These are phyloP conservation scores for Amblyopsis hoosieri DNA, from an alignment of 2,797 vertebrate species.

Conservation along the genomic window DNA sequence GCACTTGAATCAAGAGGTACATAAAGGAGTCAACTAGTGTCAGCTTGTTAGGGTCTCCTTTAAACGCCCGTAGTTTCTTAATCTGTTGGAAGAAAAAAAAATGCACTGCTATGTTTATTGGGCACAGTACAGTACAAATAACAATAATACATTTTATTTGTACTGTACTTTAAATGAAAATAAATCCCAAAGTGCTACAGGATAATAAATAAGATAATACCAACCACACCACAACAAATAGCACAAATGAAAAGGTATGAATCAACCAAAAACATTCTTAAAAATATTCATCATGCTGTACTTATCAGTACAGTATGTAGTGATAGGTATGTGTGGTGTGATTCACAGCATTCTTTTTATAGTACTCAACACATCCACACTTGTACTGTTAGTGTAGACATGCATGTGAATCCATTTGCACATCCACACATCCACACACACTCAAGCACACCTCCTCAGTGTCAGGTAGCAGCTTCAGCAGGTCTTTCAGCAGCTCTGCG, in stretches of 20 bases:
- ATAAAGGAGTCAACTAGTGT: conserved; percentile 96
- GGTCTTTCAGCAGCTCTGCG: conserved; percentile 89
- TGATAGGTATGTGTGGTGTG: neutral
- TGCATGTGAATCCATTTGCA: conserved; percentile 1
- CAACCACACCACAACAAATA: too few relatives aligned
- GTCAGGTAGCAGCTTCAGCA: conserved; percentile 93
- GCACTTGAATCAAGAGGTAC: conserved; percentile 91
- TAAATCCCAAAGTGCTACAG: too few relatives aligned
- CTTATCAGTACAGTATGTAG: too few relatives aligned
- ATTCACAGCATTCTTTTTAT: conserved; percentile 13
- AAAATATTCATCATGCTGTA: too few relatives aligned
- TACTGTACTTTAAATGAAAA: too few relatives aligned
- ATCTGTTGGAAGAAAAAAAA: conserved; percentile 70
- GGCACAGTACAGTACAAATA: too few relatives aligned
- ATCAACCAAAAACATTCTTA: too few relatives aligned
- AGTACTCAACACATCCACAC: too few relatives aligned
- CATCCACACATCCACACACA: conserved; percentile 5
- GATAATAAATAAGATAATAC: too few relatives aligned
- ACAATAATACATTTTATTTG: too few relatives aligned
- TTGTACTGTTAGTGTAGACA: neutral
- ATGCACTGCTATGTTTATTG: neutral
- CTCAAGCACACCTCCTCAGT: conserved; percentile 86
- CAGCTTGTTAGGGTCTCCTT: conserved; percentile 90
- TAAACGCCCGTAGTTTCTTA: conserved; percentile 91
- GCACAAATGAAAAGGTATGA: too few relatives aligned